These are phyloP conservation scores for Heteronetta atricapilla DNA, from an alignment of 2,113 vertebrate genomes.

Conservation along the genomic window DNA sequence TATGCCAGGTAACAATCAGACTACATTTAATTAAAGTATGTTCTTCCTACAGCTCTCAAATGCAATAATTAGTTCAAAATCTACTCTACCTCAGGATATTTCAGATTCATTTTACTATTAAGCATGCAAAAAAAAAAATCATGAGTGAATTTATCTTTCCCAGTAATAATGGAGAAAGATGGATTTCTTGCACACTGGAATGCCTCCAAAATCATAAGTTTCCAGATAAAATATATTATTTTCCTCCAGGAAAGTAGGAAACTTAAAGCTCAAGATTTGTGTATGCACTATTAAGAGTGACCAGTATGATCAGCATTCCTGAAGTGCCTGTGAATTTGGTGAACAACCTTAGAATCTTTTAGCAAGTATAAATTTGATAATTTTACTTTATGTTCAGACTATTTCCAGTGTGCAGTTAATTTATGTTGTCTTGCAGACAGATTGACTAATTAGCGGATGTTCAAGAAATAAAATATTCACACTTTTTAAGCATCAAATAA, in stretches of 20 bases:
- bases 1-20: not conserved
- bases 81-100: not conserved
- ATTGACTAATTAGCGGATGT: constrained; percentile 19
- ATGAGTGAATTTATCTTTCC: not conserved
- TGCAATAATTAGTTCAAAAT: constrained; percentile 3
- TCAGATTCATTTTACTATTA: not conserved
- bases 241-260: not conserved
- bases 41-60: not conserved
- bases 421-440: constrained; percentile 19
- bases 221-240: not conserved
- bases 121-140: not conserved
- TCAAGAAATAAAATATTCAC: constrained; percentile 11
- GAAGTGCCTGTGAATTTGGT: not conserved
- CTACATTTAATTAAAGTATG: not conserved
- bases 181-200: not conserved
- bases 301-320: not conserved
- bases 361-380: not conserved
- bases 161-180: not conserved
- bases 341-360: not conserved
- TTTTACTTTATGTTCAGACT: not conserved
- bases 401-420: not conserved
- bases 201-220: not conserved
- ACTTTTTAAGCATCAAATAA: not conserved
- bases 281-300: not conserved
- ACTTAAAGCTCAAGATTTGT: not conserved